phyloP scores from a whole-genome alignment of 2,888 invertebrate species.

The Thereva nobilitata region DNA sequence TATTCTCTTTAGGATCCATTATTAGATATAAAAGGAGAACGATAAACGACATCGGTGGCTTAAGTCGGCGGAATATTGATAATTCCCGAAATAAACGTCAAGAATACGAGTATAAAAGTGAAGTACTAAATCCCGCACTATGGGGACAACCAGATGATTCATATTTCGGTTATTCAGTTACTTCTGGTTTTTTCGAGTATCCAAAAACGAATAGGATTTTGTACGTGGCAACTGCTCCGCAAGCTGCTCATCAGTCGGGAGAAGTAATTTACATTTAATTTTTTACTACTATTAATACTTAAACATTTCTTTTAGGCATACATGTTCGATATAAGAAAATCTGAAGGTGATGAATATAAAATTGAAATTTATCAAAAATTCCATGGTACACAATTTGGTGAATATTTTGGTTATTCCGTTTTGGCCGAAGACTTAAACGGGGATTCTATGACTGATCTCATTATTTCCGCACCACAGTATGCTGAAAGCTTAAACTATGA shows the following conservation, averaged over 20 bases:
- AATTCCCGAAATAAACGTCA: slow-evolving; percentile 24
- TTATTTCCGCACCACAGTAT: slow-evolving; percentile 66
- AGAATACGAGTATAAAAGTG: slow-evolving; percentile 46
- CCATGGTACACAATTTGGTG: slow-evolving; percentile 63
- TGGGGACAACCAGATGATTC: slow-evolving; percentile 54
- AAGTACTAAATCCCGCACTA: slow-evolving; percentile 51
- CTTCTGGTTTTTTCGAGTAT: slow-evolving; percentile 55
- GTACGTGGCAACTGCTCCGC: slow-evolving; percentile 57
- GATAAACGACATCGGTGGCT: slow-evolving; percentile 50
- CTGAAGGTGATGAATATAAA: slow-evolving; percentile 39
- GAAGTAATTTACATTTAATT: slow-evolving; percentile 47
- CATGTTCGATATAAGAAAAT: slow-evolving; percentile 50
- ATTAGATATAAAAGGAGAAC: slow-evolving; percentile 50
- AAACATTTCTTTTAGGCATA: slow-evolving; percentile 48
- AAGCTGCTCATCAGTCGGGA: slow-evolving; percentile 56
- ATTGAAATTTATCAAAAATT: slow-evolving; percentile 53
- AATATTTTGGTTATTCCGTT: slow-evolving; percentile 68
- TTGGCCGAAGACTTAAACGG: slow-evolving; percentile 66
- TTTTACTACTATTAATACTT: not conserved
- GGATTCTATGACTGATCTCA: slow-evolving; percentile 66
- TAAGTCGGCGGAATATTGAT: slow-evolving; percentile 54
- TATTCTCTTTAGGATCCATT: slow-evolving; percentile 46
- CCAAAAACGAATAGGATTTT: slow-evolving; percentile 47
- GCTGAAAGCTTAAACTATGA: slow-evolving; percentile 54
- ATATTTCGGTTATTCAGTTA: slow-evolving; percentile 57